phyloP scores from a whole-genome alignment of 2,113 vertebrate genomes.

The Calidris pugnax region DNA sequence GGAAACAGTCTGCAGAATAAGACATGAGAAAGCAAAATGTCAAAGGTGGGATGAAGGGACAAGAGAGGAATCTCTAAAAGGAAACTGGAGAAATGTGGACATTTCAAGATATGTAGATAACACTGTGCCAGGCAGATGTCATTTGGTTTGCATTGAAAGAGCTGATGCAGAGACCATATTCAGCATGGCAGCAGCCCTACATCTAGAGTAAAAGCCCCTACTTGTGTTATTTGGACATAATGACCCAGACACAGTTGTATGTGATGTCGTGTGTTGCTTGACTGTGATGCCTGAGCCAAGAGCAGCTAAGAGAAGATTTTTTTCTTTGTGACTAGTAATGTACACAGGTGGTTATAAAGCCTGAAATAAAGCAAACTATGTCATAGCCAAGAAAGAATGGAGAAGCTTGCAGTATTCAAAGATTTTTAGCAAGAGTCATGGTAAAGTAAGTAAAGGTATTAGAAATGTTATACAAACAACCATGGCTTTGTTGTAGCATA shows the following conservation, averaged over 20 bases:
- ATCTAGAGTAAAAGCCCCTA: not conserved
- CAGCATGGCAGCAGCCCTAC: not conserved
- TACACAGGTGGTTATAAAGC: not conserved
- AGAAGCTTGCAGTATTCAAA: not conserved
- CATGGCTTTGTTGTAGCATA: not conserved
- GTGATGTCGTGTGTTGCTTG: not conserved
- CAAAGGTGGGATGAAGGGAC: not conserved
- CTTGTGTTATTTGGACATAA: not conserved
- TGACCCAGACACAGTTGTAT: not conserved
- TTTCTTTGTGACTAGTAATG: not conserved
- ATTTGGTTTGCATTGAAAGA: not conserved
- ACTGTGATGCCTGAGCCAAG: not conserved
- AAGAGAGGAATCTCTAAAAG: not conserved
- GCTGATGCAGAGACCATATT: not conserved
- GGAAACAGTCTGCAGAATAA: not conserved
- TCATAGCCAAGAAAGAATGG: not conserved
- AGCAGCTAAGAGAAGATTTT: not conserved
- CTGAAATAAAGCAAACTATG: not conserved
- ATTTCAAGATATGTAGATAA: not conserved
- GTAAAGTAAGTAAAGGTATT: not conserved
- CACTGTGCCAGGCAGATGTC: not conserved
- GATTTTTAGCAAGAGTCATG: not conserved
- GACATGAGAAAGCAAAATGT: not conserved
- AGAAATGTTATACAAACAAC: constrained; percentile 2
- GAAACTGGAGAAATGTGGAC: not conserved